Percentiles rank a stretch among this genome's conserved stretches.
Conservation (phyloP, 2,797 vertebrate species). For the Lacerta bilineata region DNA sequence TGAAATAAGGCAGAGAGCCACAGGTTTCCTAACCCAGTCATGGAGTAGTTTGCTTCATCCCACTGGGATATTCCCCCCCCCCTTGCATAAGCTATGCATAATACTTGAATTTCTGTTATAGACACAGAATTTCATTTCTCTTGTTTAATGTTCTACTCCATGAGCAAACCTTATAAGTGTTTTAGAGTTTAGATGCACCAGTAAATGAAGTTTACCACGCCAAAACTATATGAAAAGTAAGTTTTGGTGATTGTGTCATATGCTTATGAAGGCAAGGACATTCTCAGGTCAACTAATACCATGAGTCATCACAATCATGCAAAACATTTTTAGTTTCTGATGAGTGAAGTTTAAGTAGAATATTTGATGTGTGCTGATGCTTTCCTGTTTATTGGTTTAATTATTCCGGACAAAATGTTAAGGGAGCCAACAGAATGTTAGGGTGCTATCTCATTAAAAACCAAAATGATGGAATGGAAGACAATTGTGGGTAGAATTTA, state of each 20-base stretch:
- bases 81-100: too few species aligned
- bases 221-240: slow-evolving; percentile 37
- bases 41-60: too few species aligned
- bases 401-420: neutral
- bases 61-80: too few species aligned
- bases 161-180: neutral
- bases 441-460: neutral
- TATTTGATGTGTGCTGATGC: neutral
- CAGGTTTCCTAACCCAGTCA: too few species aligned
- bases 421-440: neutral
- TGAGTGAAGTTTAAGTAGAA: too few species aligned
- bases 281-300: neutral
- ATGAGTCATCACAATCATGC: slow-evolving; percentile 21
- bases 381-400: neutral
- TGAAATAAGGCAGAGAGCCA: neutral
- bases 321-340: neutral
- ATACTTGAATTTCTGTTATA: neutral
- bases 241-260: neutral
- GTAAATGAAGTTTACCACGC: slow-evolving; percentile 13
- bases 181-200: slow-evolving; percentile 6
- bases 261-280: slow-evolving; percentile 36
- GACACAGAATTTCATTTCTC: neutral
- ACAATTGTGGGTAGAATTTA: neutral
- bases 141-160: neutral
- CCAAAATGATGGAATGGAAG: neutral